Evolutionary conservation across 2,888 invertebrate genomes (phyloP).

Genomic region (Apeira syringaria): DNA sequence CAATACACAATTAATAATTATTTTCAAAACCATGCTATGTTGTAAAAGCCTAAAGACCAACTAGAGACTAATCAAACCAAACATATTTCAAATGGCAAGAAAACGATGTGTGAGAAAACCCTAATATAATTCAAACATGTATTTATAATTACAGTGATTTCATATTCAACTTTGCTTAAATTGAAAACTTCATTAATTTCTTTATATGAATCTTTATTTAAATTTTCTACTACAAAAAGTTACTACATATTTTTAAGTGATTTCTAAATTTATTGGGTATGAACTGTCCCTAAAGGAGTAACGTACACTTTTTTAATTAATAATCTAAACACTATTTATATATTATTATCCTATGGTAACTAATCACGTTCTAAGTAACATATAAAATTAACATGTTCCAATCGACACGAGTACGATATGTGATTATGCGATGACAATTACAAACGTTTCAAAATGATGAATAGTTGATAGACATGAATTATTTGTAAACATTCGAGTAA

Average conservation of each 20-base stretch:
- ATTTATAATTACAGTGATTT: conserved; percentile 65
- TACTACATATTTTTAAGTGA: conserved; percentile 58
- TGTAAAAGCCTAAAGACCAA: conserved; percentile 74
- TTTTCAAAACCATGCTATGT: conserved; percentile 50
- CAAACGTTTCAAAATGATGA: conserved; percentile 7
- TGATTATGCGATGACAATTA: conserved; percentile 13
- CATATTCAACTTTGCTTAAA: conserved; percentile 76
- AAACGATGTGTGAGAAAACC: conserved; percentile 73
- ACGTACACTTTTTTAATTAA: conserved; percentile 54
- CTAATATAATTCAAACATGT: conserved; percentile 15
- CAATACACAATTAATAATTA: not conserved
- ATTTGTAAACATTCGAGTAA: conserved; percentile 1
- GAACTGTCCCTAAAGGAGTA: conserved; percentile 61
- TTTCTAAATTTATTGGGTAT: conserved; percentile 82
- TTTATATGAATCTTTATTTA: conserved; percentile 55
- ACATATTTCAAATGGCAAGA: conserved; percentile 31
- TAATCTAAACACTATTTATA: conserved; percentile 36
- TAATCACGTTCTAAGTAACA: conserved; percentile 36
- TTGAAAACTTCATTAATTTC: conserved; percentile 58
- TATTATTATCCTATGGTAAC: conserved; percentile 30
- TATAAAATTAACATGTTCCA: too few species aligned
- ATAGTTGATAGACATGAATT: not conserved
- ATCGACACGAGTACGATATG: too few species aligned
- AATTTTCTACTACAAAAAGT: conserved; percentile 54
- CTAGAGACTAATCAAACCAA: conserved; percentile 57